Evolutionary conservation across 2,797 vertebrate species (phyloP).

Genomic region (Phrynocephalus forsythii): DNA sequence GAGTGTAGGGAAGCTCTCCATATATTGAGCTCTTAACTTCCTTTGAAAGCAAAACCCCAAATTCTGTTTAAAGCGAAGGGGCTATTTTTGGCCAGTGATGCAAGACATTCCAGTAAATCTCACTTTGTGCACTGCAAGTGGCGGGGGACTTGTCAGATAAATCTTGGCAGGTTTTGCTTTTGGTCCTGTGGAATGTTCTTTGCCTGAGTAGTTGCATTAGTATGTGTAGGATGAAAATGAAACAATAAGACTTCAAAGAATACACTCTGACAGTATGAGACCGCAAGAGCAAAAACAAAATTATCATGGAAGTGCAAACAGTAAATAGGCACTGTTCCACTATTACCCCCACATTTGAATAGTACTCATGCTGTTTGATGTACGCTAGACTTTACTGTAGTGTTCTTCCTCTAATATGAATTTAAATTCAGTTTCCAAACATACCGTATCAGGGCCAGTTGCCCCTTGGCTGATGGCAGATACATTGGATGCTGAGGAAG

Average conservation of each 20-base stretch:
- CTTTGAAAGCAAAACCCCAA: constrained; percentile 24
- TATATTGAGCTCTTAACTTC: constrained; percentile 12
- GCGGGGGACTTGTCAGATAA: neutral
- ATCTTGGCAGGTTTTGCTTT: constrained; percentile 48
- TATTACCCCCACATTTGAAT: neutral
- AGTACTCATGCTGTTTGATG: neutral
- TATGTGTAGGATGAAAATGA: neutral
- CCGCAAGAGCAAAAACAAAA: neutral
- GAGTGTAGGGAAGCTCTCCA: neutral
- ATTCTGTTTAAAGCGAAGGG: constrained; percentile 36
- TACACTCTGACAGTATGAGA: neutral
- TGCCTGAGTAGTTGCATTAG: neutral
- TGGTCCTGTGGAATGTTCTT: constrained; percentile 45
- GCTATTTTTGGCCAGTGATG: constrained; percentile 18
- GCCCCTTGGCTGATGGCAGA: neutral
- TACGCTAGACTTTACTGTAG: neutral
- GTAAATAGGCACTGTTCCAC: neutral
- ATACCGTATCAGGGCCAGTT: neutral
- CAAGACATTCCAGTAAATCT: neutral
- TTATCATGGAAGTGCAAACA: neutral
- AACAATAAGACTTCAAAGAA: neutral
- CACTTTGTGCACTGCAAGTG: neutral
- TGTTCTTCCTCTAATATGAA: neutral
- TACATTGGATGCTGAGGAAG: no score
- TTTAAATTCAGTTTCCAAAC: neutral